These are phyloP conservation scores for Bryconaethiops microstoma DNA, from an alignment of 2,797 vertebrate species.

Conservation along the genomic window DNA sequence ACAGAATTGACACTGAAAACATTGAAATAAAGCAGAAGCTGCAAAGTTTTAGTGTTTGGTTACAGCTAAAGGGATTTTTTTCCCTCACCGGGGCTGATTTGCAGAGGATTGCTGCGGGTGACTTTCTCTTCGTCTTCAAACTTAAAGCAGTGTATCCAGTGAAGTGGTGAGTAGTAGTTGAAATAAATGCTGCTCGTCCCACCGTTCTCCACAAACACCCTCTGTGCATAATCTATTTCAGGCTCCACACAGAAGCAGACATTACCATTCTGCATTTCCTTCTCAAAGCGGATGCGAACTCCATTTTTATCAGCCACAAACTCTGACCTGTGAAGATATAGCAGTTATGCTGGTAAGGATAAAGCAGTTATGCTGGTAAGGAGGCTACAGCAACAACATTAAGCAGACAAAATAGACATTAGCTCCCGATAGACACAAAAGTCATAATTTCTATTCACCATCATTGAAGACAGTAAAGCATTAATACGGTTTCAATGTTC, in stretches of 20 bases:
- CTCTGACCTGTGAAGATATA: constrained; percentile 67
- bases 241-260: constrained; percentile 63
- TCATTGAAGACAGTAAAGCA: too few relatives aligned
- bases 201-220: constrained; percentile 76
- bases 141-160: constrained; percentile 63
- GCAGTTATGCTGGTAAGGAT: too few relatives aligned
- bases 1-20: too few relatives aligned
- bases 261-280: constrained; percentile 59
- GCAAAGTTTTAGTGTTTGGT: not conserved
- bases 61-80: not conserved
- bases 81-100: constrained; percentile 42
- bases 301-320: constrained; percentile 78
- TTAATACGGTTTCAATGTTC: too few relatives aligned
- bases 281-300: constrained; percentile 71
- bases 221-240: not conserved
- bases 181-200: constrained; percentile 74
- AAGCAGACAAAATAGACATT: too few relatives aligned
- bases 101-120: constrained; percentile 58
- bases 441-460: too few relatives aligned
- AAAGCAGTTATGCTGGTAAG: not conserved
- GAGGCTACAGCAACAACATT: too few relatives aligned
- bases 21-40: not conserved
- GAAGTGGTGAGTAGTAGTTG: constrained; percentile 69
- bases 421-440: too few relatives aligned
- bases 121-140: constrained; percentile 70